Conservation (phyloP, 2,113 vertebrate genomes). For the Nothoprocta pentlandii region DNA sequence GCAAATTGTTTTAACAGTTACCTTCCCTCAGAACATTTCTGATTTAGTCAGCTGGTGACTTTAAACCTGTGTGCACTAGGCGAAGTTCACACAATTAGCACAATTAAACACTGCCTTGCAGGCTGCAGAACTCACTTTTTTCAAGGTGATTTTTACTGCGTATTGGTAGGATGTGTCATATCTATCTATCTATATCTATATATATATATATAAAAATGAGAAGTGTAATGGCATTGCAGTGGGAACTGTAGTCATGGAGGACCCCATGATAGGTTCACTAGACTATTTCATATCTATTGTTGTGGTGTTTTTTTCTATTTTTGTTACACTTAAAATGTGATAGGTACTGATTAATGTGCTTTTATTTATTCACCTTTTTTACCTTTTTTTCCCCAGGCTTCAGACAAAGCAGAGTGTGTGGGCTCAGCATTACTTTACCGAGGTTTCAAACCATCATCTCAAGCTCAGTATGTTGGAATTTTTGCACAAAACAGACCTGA, state of each 20-base stretch:
- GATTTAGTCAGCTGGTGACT: neutral
- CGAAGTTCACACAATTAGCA: neutral
- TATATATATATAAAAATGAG: neutral
- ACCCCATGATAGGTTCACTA: neutral
- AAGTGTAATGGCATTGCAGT: neutral
- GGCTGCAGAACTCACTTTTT: neutral
- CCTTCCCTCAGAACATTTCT: neutral
- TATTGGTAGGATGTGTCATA: neutral
- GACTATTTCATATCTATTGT: neutral
- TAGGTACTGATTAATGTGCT: neutral
- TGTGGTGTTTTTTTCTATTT: neutral
- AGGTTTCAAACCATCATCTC: constrained; percentile 84
- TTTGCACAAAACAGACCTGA: constrained; percentile 97
- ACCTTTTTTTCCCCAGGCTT: constrained; percentile 74
- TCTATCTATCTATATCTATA: too few relatives aligned
- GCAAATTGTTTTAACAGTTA: neutral
- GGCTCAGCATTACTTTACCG: constrained; percentile 91
- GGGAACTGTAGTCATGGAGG: neutral
- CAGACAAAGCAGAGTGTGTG: constrained; percentile 82
- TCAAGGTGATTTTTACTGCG: constrained; percentile 6
- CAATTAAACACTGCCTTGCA: neutral
- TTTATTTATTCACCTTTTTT: neutral
- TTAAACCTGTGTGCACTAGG: neutral
- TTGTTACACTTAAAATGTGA: neutral
- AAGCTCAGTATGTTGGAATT: constrained; percentile 88